These are phyloP conservation scores for Zosterops hypoxanthus DNA, from an alignment of 2,113 vertebrate species.

Conservation along the genomic window DNA sequence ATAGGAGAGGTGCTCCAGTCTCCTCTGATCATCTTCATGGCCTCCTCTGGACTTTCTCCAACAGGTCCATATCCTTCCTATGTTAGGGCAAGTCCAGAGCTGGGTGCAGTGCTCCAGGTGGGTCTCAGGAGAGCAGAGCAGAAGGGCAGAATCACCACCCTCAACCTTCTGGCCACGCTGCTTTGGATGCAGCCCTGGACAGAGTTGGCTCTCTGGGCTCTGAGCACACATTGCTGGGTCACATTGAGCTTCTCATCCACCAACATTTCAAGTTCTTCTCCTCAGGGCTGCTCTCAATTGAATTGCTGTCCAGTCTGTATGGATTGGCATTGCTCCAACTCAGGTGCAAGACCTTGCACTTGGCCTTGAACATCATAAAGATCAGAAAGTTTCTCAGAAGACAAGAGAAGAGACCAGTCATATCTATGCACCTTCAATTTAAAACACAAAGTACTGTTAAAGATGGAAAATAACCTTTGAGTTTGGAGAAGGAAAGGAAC, in stretches of 20 bases:
- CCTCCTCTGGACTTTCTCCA: background rate
- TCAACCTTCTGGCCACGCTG: fast-evolving
- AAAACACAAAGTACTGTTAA: background rate
- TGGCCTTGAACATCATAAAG: background rate
- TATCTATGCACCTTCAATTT: background rate
- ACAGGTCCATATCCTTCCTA: background rate
- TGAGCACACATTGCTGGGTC: background rate
- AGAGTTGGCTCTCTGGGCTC: background rate
- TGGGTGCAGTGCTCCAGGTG: background rate
- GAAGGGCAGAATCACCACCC: background rate
- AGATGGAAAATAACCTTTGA: background rate
- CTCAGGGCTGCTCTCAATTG: background rate
- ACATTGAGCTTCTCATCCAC: background rate
- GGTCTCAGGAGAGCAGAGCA: background rate
- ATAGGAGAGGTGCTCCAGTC: background rate
- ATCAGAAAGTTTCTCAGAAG: background rate
- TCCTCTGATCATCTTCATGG: background rate
- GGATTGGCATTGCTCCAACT: background rate
- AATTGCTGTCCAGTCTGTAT: background rate
- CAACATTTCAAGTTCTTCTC: background rate
- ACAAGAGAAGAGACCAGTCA: background rate
- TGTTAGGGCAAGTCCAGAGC: background rate
- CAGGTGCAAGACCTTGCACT: background rate
- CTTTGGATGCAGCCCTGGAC: background rate
- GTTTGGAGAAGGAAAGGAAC: background rate